phyloP scores from a whole-genome alignment of 2,888 invertebrate genomes.

The Daptonema setosum region DNA sequence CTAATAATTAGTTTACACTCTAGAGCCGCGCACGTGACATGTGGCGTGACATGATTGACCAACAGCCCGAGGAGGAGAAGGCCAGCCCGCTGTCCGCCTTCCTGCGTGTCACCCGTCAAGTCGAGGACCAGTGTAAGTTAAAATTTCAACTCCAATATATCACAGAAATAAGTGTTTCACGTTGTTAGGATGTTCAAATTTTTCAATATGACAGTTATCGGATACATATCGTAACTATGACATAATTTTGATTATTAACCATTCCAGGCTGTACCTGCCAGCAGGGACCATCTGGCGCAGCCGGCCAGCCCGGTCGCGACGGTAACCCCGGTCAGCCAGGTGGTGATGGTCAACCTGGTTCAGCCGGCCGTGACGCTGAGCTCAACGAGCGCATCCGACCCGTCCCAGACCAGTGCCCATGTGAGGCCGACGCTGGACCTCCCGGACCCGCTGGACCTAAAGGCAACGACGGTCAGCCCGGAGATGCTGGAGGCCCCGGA shows the following conservation, averaged over 20 bases:
- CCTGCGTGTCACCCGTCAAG: not conserved
- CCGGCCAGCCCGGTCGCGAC: conserved; percentile 18
- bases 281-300: conserved; percentile 15
- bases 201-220: too few species aligned
- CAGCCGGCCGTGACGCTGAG: not conserved
- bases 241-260: not conserved
- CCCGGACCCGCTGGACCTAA: conserved; percentile 45
- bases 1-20: too few species aligned
- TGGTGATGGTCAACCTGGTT: not conserved
- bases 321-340: conserved; percentile 7
- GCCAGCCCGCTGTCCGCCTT: not conserved
- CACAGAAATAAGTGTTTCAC: too few species aligned
- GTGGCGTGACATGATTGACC: conserved; percentile 9
- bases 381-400: conserved; percentile 11
- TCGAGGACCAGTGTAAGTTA: not conserved
- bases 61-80: conserved; percentile 11
- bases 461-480: conserved; percentile 35
- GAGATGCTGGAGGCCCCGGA: conserved; percentile 19
- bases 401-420: conserved; percentile 24
- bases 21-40: not conserved
- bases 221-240: not conserved
- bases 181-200: too few species aligned
- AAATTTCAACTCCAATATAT: too few species aligned
- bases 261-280: conserved; percentile 24
- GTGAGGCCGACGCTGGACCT: conserved; percentile 38